These are phyloP conservation scores for Varroa destructor DNA, from an alignment of 1,140 invertebrate genomes.

Conservation along the genomic window DNA sequence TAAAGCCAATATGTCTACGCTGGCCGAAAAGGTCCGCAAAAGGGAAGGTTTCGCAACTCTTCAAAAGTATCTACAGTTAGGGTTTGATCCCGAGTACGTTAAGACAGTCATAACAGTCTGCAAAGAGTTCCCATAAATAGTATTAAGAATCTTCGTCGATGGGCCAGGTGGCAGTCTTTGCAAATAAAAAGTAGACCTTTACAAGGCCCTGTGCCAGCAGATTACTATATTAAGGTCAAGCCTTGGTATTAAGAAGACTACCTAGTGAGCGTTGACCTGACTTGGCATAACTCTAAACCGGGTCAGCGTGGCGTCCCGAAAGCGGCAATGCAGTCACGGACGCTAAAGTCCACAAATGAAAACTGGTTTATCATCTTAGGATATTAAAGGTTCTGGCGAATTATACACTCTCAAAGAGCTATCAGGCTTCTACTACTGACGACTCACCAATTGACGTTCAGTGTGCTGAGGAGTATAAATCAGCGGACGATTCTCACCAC, in stretches of 20 bases:
- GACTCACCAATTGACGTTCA: slow-evolving; percentile 47
- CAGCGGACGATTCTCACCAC: slow-evolving; percentile 59
- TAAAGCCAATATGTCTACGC: neutral
- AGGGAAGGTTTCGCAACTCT: neutral
- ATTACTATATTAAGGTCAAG: slow-evolving; percentile 49
- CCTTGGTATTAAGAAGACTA: slow-evolving; percentile 53
- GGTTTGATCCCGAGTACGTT: slow-evolving; percentile 48
- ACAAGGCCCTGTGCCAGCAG: slow-evolving; percentile 33
- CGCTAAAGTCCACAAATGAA: slow-evolving; percentile 83
- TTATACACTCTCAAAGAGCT: slow-evolving; percentile 74
- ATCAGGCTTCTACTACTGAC: slow-evolving; percentile 39
- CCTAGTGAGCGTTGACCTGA: slow-evolving; percentile 47
- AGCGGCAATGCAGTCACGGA: slow-evolving; percentile 59
- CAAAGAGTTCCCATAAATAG: slow-evolving; percentile 38
- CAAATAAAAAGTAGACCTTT: neutral
- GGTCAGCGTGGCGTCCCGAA: slow-evolving; percentile 36
- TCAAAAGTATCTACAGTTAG: slow-evolving; percentile 34
- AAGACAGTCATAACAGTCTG: slow-evolving; percentile 42
- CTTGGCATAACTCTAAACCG: slow-evolving; percentile 33
- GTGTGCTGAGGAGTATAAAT: slow-evolving; percentile 45
- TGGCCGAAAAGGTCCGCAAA: slow-evolving; percentile 7
- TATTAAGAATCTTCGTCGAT: neutral
- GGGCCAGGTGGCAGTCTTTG: neutral
- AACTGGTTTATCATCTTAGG: slow-evolving; percentile 86
- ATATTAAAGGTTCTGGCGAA: slow-evolving; percentile 50